Percentiles rank a stretch among this genome's conserved stretches.
phyloP scores from a whole-genome alignment of 2,113 vertebrate species.

The Callorhinus ursinus region DNA sequence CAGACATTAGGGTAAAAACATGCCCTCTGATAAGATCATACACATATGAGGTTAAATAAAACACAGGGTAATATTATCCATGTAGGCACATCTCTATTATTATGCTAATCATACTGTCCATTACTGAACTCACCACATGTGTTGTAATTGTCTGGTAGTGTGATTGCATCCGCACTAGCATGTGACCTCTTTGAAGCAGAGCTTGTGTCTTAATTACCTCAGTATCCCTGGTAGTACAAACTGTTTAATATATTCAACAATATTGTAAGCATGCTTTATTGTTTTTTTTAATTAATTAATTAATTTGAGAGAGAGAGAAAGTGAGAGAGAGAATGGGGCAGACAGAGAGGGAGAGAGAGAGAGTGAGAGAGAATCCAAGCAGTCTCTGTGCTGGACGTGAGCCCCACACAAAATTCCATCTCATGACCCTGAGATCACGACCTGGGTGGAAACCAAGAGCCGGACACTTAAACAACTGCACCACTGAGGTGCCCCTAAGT shows the following conservation, averaged over 20 bases:
- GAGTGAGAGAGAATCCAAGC: not conserved
- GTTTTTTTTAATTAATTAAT: not conserved
- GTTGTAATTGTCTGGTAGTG: not conserved
- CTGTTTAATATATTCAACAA: not conserved
- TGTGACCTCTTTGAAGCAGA: not conserved
- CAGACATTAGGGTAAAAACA: not conserved
- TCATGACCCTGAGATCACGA: not conserved
- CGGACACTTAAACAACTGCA: not conserved
- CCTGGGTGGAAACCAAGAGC: not conserved
- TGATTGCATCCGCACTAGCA: not conserved
- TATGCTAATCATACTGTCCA: not conserved
- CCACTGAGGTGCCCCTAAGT: not conserved
- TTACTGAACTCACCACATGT: not conserved
- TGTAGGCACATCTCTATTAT: constrained; percentile 7
- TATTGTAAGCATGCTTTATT: not conserved
- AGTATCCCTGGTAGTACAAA: not conserved
- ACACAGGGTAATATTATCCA: not conserved
- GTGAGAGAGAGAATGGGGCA: not conserved
- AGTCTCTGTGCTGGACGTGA: not conserved
- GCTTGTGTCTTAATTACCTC: not conserved
- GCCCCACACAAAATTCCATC: not conserved
- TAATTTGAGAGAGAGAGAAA: not conserved
- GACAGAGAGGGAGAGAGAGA: not conserved
- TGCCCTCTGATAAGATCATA: not conserved
- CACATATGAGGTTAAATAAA: constrained; percentile 19